These are phyloP conservation scores for Macrotus californicus DNA, from an alignment of 2,113 vertebrate genomes.

Conservation along the genomic window DNA sequence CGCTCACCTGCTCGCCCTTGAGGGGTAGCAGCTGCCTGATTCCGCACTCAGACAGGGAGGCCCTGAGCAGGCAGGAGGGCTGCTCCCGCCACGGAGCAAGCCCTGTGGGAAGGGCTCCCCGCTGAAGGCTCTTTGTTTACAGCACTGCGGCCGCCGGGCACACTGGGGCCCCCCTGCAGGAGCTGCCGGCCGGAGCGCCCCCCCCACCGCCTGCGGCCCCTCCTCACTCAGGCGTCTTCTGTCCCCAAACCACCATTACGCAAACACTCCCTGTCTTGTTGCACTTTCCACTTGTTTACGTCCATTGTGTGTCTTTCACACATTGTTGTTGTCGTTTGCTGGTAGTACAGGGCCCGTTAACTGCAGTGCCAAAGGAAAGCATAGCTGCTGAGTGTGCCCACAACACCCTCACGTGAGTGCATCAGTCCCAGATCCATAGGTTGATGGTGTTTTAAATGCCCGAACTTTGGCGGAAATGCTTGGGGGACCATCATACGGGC, in stretches of 20 bases:
- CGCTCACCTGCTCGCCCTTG: not conserved
- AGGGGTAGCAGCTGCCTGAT: not conserved
- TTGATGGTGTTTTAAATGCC: not conserved
- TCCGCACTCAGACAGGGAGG: not conserved
- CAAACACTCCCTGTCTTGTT: not conserved
- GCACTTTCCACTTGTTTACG: not conserved
- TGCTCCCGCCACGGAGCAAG: not conserved
- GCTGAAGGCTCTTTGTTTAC: too few species aligned
- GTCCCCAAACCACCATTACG: not conserved
- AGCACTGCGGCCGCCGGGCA: too few species aligned
- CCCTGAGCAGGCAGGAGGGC: not conserved
- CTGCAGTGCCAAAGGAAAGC: not conserved
- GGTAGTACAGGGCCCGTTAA: not conserved
- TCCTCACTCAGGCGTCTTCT: not conserved
- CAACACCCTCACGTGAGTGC: not conserved
- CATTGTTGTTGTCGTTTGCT: not conserved
- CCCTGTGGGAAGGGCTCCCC: not conserved
- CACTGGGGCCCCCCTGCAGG: rapidly evolving
- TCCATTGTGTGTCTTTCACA: not conserved
- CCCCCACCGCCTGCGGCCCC: too few species aligned
- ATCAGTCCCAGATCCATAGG: not conserved
- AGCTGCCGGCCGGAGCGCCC: rapidly evolving
- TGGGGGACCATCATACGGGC: not conserved
- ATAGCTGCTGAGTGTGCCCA: not conserved
- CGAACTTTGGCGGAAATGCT: not conserved